Evolutionary conservation across 2,113 vertebrate species (phyloP), one percentile per base, ranked within the genome.

Genomic region (Thamnaconus septentrionalis): DNA sequence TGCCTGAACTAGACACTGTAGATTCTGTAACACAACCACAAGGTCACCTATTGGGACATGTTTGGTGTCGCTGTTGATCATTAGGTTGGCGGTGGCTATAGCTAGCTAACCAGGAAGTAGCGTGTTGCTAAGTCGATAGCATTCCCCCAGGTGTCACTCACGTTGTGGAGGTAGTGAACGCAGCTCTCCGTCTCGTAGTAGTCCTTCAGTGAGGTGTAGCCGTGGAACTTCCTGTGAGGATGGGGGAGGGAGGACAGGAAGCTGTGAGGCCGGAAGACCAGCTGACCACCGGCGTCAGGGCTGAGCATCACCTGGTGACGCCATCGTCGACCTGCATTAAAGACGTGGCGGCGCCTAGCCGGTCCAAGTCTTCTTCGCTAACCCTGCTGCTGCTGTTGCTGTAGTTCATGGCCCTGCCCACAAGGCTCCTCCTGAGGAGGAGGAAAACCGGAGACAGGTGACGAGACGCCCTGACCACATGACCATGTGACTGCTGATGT

Each of bases 181-280:
- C 96, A 98, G 80, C 96, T 98, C 69, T 98, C 96, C 60, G 93
- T 85, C 76, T 97, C 95, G 0, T 98, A 98, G 66, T 97, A 98
- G 49, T 98, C 95, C 74, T 94, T 94, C 75, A 97, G 59, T 3
- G 95, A 92, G 69, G 50, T 73, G 68, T 98, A 93, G 60, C 94
- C 94, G 8, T 97, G 95, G 75, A 98, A 97, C 72, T 96, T 96
- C 76, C 96, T 98, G 86, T 43, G 52, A 78, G 1, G 66, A 0
- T 69, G 47, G 52, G 78, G 1, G 66, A 0, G 71, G 47, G 12
- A 12, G n/a, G 1, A 52, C n/a, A 31, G n/a, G 4, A 4, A 12
- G 7, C 4, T 52, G 4, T 40, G 57, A 47, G 43, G 4, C 46
- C 9, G 3, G 45, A 11, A 6, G 45, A 7, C 5, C n/a, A 31